phyloP scores from a whole-genome alignment of 2,888 invertebrate species.

The Chrysopilus asiliformis region DNA sequence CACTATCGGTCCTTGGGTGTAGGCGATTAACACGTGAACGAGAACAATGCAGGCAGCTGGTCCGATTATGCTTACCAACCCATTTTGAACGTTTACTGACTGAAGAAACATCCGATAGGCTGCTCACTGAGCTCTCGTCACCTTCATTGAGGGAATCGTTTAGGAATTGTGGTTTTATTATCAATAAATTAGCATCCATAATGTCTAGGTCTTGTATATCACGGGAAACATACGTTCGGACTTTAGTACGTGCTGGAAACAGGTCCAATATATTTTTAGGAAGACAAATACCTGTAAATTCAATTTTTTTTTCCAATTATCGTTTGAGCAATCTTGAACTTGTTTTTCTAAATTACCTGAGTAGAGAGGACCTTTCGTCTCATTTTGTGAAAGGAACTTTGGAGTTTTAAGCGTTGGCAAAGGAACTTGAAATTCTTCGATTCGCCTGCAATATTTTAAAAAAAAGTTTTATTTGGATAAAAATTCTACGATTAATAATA shows the following conservation, averaged over 20 bases:
- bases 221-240: slow-evolving; percentile 33
- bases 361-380: slow-evolving; percentile 33
- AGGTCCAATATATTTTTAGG: slow-evolving; percentile 34
- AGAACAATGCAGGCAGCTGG: slow-evolving; percentile 30
- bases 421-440: slow-evolving; percentile 30
- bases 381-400: slow-evolving; percentile 30
- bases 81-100: slow-evolving; percentile 32
- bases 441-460: slow-evolving; percentile 1
- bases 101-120: slow-evolving; percentile 35
- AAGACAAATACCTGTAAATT: slow-evolving; percentile 28
- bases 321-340: neutral
- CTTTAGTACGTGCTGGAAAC: slow-evolving; percentile 29
- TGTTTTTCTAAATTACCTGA: slow-evolving; percentile 21
- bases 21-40: slow-evolving; percentile 26
- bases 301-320: slow-evolving; percentile 1
- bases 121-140: slow-evolving; percentile 34
- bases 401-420: slow-evolving; percentile 27
- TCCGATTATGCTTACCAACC: slow-evolving; percentile 30
- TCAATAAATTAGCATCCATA: slow-evolving; percentile 27
- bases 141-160: slow-evolving; percentile 32
- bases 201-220: slow-evolving; percentile 33
- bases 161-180: slow-evolving; percentile 27
- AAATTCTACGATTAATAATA: slow-evolving; percentile 1
- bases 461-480: neutral
- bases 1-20: slow-evolving; percentile 19